Conservation (phyloP, 1,140 invertebrate species). For the Drosophila triauraria region DNA sequence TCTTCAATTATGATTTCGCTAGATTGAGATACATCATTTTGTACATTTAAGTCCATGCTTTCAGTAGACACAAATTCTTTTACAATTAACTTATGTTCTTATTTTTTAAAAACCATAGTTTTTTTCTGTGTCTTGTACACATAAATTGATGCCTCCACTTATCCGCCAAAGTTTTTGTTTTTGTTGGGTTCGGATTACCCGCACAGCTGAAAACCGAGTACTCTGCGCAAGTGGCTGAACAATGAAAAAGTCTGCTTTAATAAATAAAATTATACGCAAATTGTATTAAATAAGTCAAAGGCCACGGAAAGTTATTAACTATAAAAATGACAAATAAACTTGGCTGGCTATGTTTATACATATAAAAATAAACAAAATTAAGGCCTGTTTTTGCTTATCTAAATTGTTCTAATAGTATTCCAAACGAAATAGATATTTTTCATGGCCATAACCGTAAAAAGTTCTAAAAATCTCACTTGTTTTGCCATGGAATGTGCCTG, state of each 20-base stretch:
- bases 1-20: too few relatives aligned
- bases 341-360: background rate
- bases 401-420: too few relatives aligned
- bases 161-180: constrained; percentile 17
- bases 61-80: too few relatives aligned
- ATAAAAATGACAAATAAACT: background rate
- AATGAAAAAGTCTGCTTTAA: constrained; percentile 16
- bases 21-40: too few relatives aligned
- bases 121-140: constrained; percentile 11
- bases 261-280: constrained; percentile 35
- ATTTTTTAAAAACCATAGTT: background rate
- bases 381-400: too few relatives aligned
- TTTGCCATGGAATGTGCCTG: background rate
- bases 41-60: too few relatives aligned
- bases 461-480: background rate
- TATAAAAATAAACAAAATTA: background rate
- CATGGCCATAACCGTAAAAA: background rate
- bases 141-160: constrained; percentile 27
- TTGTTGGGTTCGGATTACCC: constrained; percentile 42
- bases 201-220: constrained; percentile 19
- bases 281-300: constrained; percentile 29
- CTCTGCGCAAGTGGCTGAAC: constrained; percentile 24
- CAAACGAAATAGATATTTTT: too few relatives aligned
- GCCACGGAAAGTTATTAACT: background rate
- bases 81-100: too few relatives aligned